These are phyloP conservation scores for human DNA, from an alignment of 2,113 vertebrate species.

Conservation along the genomic window GRCh38 chr14:30231501-30232000, in stretches of 20 bases:
- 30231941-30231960: background rate
- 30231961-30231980: background rate
- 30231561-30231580: background rate
- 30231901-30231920: background rate
- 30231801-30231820: background rate
- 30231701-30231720: background rate
- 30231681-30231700: background rate
- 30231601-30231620: background rate
- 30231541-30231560: background rate
- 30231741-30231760: background rate
- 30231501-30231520: background rate
- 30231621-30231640: background rate
- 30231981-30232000: background rate
- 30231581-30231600: background rate
- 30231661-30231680: background rate
- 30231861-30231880: background rate
- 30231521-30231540: background rate
- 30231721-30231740: slow-evolving; percentile 7
- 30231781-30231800: background rate
- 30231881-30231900: background rate
- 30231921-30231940: background rate
- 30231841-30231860: background rate
- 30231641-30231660: background rate
- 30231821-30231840: background rate
- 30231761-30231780: background rate